A percentile compares a stretch with the other conserved stretches of the same genome.
Conservation (phyloP, 1,140 invertebrate species). For the Coptotermes formosanus region DNA sequence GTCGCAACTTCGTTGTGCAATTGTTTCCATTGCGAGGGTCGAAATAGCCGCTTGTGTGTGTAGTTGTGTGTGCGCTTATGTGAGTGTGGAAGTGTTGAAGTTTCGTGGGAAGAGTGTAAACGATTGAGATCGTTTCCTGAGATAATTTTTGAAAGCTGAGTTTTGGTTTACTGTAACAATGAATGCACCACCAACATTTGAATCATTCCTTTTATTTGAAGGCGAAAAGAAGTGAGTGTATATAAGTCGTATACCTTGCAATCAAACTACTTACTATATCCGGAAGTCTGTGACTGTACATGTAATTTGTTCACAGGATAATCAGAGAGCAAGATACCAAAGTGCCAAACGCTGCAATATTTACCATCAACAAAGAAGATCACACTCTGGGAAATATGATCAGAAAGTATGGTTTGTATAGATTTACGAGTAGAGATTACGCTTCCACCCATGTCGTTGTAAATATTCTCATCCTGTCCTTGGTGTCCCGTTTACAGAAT, state of each 20-base stretch:
- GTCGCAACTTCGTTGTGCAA: background rate
- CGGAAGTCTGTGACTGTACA: background rate
- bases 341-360: constrained; percentile 98
- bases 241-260: background rate
- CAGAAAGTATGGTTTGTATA: constrained; percentile 73
- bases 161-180: constrained; percentile 57
- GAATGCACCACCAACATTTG: constrained; percentile 99
- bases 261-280: background rate
- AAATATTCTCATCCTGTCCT: no score
- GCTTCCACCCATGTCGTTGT: no score
- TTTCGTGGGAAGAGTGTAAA: no score
- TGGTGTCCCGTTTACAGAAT: no score
- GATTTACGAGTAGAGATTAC: no score
- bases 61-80: background rate
- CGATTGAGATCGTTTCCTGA: no score
- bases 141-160: background rate
- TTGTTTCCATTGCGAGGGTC: background rate
- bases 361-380: constrained; percentile 96
- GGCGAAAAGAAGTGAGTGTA: constrained; percentile 95
- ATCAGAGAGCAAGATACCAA: constrained; percentile 98
- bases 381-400: constrained; percentile 99
- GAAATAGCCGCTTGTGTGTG: background rate
- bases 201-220: constrained; percentile 96
- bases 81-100: no score
- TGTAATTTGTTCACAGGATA: constrained; percentile 66